Percentiles rank a stretch among this genome's conserved stretches.
Conservation (phyloP, 2,113 vertebrate species). For the Cryptoleucopteryx plumbea region DNA sequence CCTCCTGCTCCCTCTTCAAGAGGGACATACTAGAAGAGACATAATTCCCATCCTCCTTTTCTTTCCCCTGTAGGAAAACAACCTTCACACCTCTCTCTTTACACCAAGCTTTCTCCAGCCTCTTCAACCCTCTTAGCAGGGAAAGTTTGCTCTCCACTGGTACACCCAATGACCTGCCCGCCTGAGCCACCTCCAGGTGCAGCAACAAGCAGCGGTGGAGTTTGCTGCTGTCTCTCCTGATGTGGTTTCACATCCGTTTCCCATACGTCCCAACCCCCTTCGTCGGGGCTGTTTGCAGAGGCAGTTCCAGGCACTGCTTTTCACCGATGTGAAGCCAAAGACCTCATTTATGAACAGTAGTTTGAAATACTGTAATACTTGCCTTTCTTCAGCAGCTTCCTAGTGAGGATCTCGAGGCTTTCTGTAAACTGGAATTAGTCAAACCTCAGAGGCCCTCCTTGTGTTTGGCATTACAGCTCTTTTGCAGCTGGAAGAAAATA, state of each 20-base stretch:
- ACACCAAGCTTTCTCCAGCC: not conserved
- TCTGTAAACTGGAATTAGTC: not conserved
- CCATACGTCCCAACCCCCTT: not conserved
- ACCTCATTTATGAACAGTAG: not conserved
- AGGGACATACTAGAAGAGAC: not conserved
- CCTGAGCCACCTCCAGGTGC: not conserved
- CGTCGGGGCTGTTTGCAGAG: not conserved
- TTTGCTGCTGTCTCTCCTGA: not conserved
- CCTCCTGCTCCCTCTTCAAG: not conserved
- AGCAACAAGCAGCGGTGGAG: not conserved
- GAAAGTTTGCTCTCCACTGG: not conserved
- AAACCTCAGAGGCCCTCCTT: not conserved
- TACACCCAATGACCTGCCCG: not conserved
- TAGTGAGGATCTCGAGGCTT: not conserved
- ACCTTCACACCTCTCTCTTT: not conserved
- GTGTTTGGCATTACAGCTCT: not conserved
- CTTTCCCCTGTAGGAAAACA: not conserved
- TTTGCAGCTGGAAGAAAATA: conserved; percentile 17
- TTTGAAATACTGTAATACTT: not conserved
- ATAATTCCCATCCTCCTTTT: not conserved
- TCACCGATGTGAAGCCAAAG: not conserved
- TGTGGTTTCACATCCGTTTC: not conserved
- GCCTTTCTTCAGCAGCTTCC: not conserved
- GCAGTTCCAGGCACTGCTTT: not conserved
- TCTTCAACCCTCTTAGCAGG: not conserved